Percentiles rank a stretch among this genome's conserved stretches.
Conservation (phyloP, 2,888 invertebrate species). For the Tenodera sinensis region DNA sequence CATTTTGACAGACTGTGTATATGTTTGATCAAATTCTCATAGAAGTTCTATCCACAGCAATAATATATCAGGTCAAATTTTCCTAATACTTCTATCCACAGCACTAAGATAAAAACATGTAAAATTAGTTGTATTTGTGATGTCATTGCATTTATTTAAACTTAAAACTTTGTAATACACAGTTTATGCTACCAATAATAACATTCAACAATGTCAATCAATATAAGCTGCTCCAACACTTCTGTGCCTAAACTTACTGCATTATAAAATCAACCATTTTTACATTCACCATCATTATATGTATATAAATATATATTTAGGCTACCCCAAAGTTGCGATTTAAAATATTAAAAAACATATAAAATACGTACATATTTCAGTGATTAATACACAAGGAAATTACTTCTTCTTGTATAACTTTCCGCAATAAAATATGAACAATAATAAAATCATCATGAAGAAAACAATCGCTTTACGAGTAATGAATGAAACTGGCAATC, state of each 20-base stretch:
- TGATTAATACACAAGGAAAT: neutral
- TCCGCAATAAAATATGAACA: neutral
- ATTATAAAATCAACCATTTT: neutral
- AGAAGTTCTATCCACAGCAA: too few relatives aligned
- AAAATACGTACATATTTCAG: neutral
- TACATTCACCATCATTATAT: neutral
- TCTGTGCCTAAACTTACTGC: neutral
- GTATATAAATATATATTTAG: neutral
- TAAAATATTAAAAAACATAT: neutral
- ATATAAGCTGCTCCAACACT: neutral
- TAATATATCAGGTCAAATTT: neutral
- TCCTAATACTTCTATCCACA: too few relatives aligned
- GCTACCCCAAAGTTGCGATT: neutral
- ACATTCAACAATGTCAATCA: neutral
- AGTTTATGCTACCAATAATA: neutral
- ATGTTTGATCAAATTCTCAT: too few relatives aligned
- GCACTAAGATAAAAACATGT: neutral
- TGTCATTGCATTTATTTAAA: neutral
- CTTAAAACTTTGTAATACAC: neutral
- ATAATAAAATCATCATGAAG: too few relatives aligned
- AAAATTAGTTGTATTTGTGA: neutral
- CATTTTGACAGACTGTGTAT: too few relatives aligned
- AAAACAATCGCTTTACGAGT: neutral
- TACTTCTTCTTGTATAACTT: neutral
- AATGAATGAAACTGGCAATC: neutral